Conservation (phyloP, 2,113 vertebrate species). For the Chionis minor region DNA sequence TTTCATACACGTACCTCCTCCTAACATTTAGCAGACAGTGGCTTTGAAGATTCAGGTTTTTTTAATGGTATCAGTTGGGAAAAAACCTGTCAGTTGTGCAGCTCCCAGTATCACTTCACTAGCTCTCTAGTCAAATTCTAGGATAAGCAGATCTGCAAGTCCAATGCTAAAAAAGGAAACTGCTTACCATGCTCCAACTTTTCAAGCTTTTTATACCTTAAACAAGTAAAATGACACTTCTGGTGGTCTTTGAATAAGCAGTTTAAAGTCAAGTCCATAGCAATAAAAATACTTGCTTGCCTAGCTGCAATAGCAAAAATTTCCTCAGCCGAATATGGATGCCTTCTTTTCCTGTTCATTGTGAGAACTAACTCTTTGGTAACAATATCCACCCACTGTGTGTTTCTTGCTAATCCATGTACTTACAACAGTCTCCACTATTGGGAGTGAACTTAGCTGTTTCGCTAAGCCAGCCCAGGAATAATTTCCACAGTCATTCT, state of each 20-base stretch:
- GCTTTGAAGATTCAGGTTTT: background rate
- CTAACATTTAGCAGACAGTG: background rate
- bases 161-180: background rate
- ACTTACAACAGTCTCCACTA: background rate
- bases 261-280: background rate
- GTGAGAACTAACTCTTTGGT: background rate
- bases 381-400: background rate
- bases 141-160: background rate
- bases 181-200: background rate
- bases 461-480: background rate
- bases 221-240: background rate
- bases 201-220: background rate
- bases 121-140: background rate
- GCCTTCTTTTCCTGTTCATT: background rate
- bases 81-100: background rate
- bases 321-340: background rate
- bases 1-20: background rate
- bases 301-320: background rate
- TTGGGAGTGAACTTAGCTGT: background rate
- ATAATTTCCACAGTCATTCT: background rate
- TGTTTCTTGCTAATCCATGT: background rate
- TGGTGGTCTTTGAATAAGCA: background rate
- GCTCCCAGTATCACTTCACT: background rate
- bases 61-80: background rate
- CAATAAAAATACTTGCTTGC: background rate